phyloP scores from a whole-genome alignment of 1,140 invertebrate species.

The Argopecten irradians region DNA sequence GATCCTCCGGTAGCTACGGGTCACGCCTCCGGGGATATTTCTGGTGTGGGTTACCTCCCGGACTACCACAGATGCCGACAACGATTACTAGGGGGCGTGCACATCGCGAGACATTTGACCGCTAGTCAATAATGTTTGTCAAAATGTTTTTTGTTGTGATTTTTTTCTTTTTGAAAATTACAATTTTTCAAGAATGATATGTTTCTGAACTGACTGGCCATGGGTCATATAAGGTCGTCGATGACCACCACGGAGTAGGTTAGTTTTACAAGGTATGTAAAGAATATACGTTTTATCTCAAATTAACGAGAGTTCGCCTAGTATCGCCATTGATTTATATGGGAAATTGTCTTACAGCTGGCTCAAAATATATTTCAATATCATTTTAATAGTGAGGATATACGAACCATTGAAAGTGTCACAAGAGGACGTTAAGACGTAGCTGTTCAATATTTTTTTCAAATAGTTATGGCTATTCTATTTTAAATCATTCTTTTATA shows the following conservation, averaged over 20 bases:
- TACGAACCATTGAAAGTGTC: no score
- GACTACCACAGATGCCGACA: slow-evolving; percentile 14
- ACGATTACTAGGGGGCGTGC: slow-evolving; percentile 5
- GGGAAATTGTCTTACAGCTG: no score
- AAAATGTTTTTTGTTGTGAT: no score
- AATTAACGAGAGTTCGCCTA: background rate
- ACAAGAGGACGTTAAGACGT: no score
- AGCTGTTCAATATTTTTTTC: no score
- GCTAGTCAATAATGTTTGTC: background rate
- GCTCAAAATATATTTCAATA: no score
- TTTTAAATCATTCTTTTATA: no score
- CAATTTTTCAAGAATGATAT: background rate
- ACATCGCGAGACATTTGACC: slow-evolving; percentile 6
- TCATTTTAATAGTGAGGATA: no score
- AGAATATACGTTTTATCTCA: background rate
- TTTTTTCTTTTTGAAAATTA: no score
- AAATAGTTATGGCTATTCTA: no score
- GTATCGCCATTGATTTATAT: background rate
- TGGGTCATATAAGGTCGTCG: background rate
- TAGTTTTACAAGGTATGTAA: background rate
- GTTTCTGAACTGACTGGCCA: slow-evolving; percentile 14
- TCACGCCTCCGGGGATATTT: background rate
- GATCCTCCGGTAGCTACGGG: background rate
- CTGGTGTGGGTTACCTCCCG: slow-evolving; percentile 12
- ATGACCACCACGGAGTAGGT: background rate